A percentile compares a stretch with the other conserved stretches of the same genome.
Conservation (phyloP, 2,113 vertebrate species). For the Psettodes erumei region DNA sequence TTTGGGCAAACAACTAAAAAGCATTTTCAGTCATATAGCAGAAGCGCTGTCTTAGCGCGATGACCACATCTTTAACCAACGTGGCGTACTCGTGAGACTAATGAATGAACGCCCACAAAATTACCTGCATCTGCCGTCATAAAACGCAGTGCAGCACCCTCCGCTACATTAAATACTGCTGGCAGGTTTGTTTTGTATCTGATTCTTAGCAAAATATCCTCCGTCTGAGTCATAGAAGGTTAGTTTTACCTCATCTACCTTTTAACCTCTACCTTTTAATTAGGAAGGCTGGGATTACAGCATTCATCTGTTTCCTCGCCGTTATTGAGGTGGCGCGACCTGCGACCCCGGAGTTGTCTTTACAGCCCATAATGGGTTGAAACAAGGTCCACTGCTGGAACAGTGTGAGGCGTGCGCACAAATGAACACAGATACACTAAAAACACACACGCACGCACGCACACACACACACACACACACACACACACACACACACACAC, state of each 20-base stretch:
- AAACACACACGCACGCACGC: neutral
- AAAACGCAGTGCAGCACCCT: conserved; percentile 23
- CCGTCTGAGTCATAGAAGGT: conserved; percentile 74
- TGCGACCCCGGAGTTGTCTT: conserved; percentile 69
- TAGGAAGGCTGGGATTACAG: conserved; percentile 64
- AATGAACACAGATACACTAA: conserved; percentile 39
- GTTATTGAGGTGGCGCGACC: conserved; percentile 60
- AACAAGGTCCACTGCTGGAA: conserved; percentile 48
- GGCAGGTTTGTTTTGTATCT: conserved; percentile 69
- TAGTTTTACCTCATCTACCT: conserved; percentile 72
- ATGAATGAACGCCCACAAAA: neutral
- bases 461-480: neutral
- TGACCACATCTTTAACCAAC: conserved; percentile 1
- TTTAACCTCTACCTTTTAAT: conserved; percentile 75
- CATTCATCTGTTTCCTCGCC: conserved; percentile 63
- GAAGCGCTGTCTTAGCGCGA: neutral
- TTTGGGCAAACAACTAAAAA: neutral
- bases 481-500: conserved; percentile 24
- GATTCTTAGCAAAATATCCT: conserved; percentile 73
- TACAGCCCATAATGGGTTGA: conserved; percentile 66
- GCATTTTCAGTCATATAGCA: neutral
- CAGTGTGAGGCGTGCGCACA: conserved; percentile 27
- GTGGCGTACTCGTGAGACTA: neutral
- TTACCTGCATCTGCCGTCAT: neutral
- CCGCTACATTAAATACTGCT: conserved; percentile 46